Base-by-base conservation (phyloP, 2,888 invertebrate genomes). In the Euzetes globulus region DNA sequence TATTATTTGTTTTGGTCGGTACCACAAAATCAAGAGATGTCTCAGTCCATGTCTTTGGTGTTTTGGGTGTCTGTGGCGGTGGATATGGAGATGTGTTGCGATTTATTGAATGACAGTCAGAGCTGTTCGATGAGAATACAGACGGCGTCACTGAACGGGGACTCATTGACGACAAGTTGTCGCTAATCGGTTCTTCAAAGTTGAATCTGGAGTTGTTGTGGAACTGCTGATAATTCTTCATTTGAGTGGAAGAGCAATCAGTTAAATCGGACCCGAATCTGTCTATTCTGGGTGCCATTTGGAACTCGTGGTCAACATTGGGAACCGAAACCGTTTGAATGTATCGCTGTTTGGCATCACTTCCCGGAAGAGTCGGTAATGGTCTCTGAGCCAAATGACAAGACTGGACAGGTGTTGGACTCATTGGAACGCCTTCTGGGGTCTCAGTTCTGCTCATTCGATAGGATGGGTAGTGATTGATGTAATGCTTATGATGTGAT, bases 11-110 rank as follows among this genome's bases (percentile, higher is more conserved):
- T 60, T 73, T 75, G 13, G 65, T 47, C n/a, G 76, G 50, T 5
- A 78, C 19, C 2, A 78, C 77, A 27, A 77, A 76, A 73, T 79
- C 79, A 27, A 79, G 71, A 33, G 77, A 77, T 29, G 78, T 78
- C 72, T 79, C 79, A 13, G 73, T 73, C 79, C 79, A 79, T 52
- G 72, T 72, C 52, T 76, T 76, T 47, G 45, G 70, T 17, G 70
- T 27, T 17, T 47, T 47, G 13, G 47, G 47, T 25, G 70, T 47
- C 15, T 45, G 25, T 22, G 70, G 19, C 27, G 15, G 33, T 19
- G 70, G 47, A 7, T 27, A 41, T 37, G 63, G 19, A 17, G 37
- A 65, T 19, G 11, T 15, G 22, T 29, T 58, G 27, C 27, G 19
- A 29, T 65, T n/a, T 3, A 17, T 65, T 9, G 41, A 19, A 7